Conservation (phyloP, 2,888 invertebrate genomes). For the Cheiracanthium punctorium region DNA sequence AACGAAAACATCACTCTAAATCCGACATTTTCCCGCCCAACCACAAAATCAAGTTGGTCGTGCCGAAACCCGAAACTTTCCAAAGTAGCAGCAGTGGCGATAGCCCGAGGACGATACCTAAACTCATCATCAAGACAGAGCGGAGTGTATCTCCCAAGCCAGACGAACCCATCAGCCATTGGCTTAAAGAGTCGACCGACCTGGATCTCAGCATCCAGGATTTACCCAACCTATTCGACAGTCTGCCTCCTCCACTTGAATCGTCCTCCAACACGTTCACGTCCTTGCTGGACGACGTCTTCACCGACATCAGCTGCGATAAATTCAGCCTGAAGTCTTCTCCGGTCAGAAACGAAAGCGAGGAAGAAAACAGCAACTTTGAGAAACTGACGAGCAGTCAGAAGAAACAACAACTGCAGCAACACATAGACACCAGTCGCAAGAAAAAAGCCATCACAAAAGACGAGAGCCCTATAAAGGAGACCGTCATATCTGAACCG, state of each 20-base stretch:
- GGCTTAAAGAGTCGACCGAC: conserved; percentile 24
- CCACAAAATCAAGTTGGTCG: conserved; percentile 42
- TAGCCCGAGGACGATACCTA: conserved; percentile 20
- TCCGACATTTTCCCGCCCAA: conserved; percentile 22
- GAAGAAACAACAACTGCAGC: conserved; percentile 28
- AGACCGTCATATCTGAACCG: neutral
- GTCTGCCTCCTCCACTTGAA: no score
- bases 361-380: conserved; percentile 34
- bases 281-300: conserved; percentile 19
- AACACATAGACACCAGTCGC: conserved; percentile 42
- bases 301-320: conserved; percentile 39
- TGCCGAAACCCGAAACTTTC: conserved; percentile 5
- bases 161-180: conserved; percentile 14
- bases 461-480: conserved; percentile 44
- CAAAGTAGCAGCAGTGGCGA: neutral
- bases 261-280: neutral
- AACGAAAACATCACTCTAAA: conserved; percentile 11
- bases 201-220: conserved; percentile 23
- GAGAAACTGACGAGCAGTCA: neutral
- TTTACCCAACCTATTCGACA: neutral
- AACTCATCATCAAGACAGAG: conserved; percentile 49
- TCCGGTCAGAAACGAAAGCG: conserved; percentile 45
- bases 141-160: neutral
- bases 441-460: conserved; percentile 68
- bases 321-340: conserved; percentile 19